Base-by-base conservation (phyloP, 2,888 invertebrate species). In the Nowickia ferox region DNA sequence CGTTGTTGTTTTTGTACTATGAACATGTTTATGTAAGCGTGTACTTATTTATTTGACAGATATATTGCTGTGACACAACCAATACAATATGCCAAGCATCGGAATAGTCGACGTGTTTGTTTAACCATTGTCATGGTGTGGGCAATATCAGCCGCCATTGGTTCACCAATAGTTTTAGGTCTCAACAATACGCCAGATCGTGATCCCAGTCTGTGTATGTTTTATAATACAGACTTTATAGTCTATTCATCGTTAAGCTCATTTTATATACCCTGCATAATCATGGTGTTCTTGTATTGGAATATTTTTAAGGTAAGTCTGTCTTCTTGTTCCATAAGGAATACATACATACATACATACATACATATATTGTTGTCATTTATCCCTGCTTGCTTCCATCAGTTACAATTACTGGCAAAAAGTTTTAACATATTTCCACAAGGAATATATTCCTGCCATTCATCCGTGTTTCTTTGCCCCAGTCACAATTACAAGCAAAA, bases 41-140 rank as follows among this genome's bases (percentile, higher is more conserved):
- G 19, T 66, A 30, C 72, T 78, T 75, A 38, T 75, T 61, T 44
- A n/a, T 68, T 84, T 93, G 94, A 74, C 95, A 99, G 99, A 95
- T 99, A 98, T 93, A 98, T 99, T 90, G 99, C 99, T 87, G 99
- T 99, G 89, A 99, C 99, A 65, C 97, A 98, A 93, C 99, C 99
- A 90, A 99, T 99, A 93, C 98, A 99, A 93, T 99, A 99, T 94
- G 98, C 99, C 84, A 98, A 98, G 92, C 98, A 99, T 95, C 98
- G 98, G 94, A 99, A 98, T 94, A 98, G 97, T 94, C 95, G 96
- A 75, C 95, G 99, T 86, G 98, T 99, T 63, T 97, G 97, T 95
- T 94, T 98, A 92, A 99, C 98, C 89, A 98, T 99, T 90, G 96
- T 96, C 55, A 94, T 98, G 87, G 98, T 98, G 72, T 99, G 99